Base-by-base conservation (phyloP, 1,140 invertebrate genomes). In the Gerris buenoi region DNA sequence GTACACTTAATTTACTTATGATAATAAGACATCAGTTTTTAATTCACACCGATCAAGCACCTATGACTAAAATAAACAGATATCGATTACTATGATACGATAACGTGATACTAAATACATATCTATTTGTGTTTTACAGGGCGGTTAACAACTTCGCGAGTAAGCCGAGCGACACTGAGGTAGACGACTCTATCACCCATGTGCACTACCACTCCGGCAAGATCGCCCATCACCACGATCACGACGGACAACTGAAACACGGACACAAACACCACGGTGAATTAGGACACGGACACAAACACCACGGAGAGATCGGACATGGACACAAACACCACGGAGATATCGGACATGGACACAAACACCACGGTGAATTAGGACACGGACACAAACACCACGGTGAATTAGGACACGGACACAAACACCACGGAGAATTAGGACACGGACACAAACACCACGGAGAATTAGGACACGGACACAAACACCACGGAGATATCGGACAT, bases 161-260 rank as follows among this genome's bases (percentile, higher is more conserved):
- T 46, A 46, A 46, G 33, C 33, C 33, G 18, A 18, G 62, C 18
- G 22, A 67, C 46, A 59, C 59, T 58, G 46, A 25, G 23, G 15
- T 61, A 25, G 62, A 57, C 27, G 62, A 64, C 58, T 58, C 65
- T 27, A 70, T 64, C 26, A 65, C 64, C 25, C 65, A 66, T 58
- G 66, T 66, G 57, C 65, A 62, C 27, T 65, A 57, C 64, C 29
- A 65, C 58, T 46, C 56, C 65, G 65, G 27, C 22, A 65, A 46
- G 68, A 25, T 33, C 22, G 56, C 27, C 46, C 56, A 68, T 65
- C 46, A 29, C 57, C 61, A 68, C 56, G 65, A 60, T 65, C 56
- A 68, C 56, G 64, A 28, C 25, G 63, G 63, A 22, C 26, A 27
- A 5, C 63, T 64, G 3, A n/a, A 33, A 2, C 63, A 64, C 14